phyloP scores from a whole-genome alignment of 2,113 vertebrate genomes.

The Callocephalon fimbriatum region DNA sequence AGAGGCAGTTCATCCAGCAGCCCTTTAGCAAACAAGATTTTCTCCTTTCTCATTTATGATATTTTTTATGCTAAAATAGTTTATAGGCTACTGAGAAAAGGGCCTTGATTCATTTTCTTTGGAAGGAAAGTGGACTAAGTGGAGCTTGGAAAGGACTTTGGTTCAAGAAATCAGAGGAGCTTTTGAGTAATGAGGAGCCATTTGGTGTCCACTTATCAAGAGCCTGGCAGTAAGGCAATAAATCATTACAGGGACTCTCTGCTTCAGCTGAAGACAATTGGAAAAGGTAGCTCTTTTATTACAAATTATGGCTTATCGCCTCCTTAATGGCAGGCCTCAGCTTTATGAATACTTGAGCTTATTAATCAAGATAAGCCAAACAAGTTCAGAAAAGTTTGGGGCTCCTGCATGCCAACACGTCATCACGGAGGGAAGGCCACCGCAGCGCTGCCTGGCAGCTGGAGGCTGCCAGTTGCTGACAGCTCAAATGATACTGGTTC shows the following conservation, averaged over 20 bases:
- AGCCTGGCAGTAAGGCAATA: constrained; percentile 82
- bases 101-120: constrained; percentile 83
- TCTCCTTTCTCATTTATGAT: constrained; percentile 85
- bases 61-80: constrained; percentile 86
- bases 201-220: constrained; percentile 84
- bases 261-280: constrained; percentile 75
- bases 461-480: constrained; percentile 26
- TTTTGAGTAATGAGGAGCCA: constrained; percentile 86
- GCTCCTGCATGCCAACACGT: background rate
- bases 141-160: constrained; percentile 78
- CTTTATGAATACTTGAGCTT: constrained; percentile 68
- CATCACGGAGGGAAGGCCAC: background rate
- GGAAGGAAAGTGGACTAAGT: constrained; percentile 76
- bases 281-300: constrained; percentile 82
- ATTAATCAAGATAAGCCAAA: constrained; percentile 52
- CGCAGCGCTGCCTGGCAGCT: background rate
- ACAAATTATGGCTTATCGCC: constrained; percentile 84
- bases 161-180: constrained; percentile 81
- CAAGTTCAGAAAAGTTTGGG: constrained; percentile 24
- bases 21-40: constrained; percentile 86
- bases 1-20: constrained; percentile 83
- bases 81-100: constrained; percentile 80
- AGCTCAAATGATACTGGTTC: constrained; percentile 12
- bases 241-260: constrained; percentile 81
- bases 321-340: constrained; percentile 76